phyloP scores from a whole-genome alignment of 2,797 vertebrate genomes.

The Siniperca scherzeri region DNA sequence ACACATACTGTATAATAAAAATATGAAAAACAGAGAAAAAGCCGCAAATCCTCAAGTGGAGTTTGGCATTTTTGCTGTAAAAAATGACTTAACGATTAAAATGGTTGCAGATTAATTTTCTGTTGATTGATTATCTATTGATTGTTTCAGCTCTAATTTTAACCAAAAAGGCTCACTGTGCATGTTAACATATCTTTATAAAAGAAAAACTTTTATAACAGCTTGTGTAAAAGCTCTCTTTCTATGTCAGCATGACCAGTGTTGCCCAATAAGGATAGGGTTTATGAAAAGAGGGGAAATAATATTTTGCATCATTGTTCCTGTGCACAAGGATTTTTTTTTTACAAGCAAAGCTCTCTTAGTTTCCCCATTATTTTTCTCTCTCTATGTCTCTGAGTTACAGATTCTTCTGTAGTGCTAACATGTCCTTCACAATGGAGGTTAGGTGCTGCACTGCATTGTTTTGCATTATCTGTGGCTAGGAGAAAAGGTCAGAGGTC shows the following conservation, averaged over 20 bases:
- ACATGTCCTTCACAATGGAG: neutral
- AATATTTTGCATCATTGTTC: conserved; percentile 20
- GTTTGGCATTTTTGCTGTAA: neutral
- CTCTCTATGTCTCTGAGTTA: neutral
- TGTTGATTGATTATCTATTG: neutral
- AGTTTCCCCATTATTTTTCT: neutral
- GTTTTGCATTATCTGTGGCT: conserved; percentile 44
- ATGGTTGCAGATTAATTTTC: neutral
- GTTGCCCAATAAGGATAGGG: conserved; percentile 17
- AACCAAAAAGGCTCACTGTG: neutral
- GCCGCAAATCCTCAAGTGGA: too few relatives aligned
- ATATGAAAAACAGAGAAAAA: neutral
- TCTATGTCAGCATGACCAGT: neutral
- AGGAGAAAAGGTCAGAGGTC: conserved; percentile 47
- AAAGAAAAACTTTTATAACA: neutral
- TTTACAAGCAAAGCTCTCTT: neutral
- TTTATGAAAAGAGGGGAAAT: conserved; percentile 23
- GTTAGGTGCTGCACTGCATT: conserved; percentile 16
- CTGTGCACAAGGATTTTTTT: conserved; percentile 17
- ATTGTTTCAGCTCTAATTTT: neutral
- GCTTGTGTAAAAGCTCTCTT: too few relatives aligned
- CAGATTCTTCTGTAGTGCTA: neutral
- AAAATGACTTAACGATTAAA: neutral
- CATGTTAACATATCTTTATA: neutral
- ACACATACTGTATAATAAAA: neutral